A percentile compares a stretch with the other conserved stretches of the same genome.
phyloP scores from a whole-genome alignment of 2,113 vertebrate genomes.

The Hemibagrus wyckioides region DNA sequence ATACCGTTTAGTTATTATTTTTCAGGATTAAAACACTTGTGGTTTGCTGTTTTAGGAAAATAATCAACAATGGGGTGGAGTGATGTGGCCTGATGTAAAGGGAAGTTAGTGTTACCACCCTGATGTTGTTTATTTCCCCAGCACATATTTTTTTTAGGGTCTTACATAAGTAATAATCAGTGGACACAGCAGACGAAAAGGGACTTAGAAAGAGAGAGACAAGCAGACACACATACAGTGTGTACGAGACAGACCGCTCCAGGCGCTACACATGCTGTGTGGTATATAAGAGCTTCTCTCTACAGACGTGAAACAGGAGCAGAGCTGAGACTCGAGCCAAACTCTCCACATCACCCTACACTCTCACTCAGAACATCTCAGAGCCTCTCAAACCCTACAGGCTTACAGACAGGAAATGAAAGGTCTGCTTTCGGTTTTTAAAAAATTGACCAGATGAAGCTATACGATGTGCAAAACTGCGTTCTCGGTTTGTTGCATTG shows the following conservation, averaged over 20 bases:
- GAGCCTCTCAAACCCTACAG: constrained; percentile 9
- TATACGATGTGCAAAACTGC: constrained; percentile 21
- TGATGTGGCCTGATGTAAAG: not conserved
- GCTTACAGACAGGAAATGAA: constrained; percentile 45
- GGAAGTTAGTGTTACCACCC: not conserved
- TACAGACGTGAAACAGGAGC: not conserved
- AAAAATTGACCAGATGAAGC: constrained; percentile 20
- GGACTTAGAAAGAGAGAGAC: not conserved
- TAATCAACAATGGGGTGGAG: not conserved
- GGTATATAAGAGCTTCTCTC: not conserved
- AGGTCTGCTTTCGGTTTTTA: constrained; percentile 26
- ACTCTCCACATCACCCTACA: not conserved
- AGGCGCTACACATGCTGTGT: not conserved
- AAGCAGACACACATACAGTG: not conserved
- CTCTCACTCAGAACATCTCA: constrained; percentile 11
- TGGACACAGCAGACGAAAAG: not conserved
- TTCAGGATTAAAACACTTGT: not conserved
- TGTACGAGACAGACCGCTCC: not conserved
- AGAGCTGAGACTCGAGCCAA: not conserved
- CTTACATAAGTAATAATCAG: not conserved
- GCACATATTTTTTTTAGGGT: not conserved
- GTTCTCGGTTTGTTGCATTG: constrained; percentile 1
- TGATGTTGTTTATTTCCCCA: not conserved
- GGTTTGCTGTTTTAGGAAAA: not conserved
- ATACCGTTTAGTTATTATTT: not conserved